Base-by-base conservation (phyloP, 2,797 vertebrate species). In the Coreius guichenoti region DNA sequence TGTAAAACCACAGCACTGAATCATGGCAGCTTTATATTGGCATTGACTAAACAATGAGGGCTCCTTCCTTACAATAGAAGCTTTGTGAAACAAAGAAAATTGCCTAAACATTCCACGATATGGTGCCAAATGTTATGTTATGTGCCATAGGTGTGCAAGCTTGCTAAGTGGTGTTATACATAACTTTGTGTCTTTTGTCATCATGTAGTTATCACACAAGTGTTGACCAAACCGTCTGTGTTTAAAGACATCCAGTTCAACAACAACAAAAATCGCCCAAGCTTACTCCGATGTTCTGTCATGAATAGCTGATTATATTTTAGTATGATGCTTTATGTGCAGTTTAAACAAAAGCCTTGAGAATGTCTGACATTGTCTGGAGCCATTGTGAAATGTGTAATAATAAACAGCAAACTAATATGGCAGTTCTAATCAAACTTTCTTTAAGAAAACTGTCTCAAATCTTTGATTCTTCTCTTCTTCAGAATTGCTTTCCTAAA, bases 321-420 rank as follows among this genome's bases (percentile, higher is more conserved):
- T 92, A 90, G 90, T 93, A 58, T 70, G 93, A 93, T 87, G 91
- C 88, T 92, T 93, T 93, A 87, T 89, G 88, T 91, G 92, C 91
- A 91, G 94, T 92, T 92, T 91, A 93, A 93, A 90, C 92, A 93
- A 89, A 86, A 90, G 92, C 93, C 93, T 95, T 93, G 94, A 94
- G 91, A 93, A 93, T 93, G 92, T 94, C 94, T 93, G 90, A 90
- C 87, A 81, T 87, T 86, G 89, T 91, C 86, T 91, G 67, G 87
- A 90, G 70, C 92, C 90, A 89, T 84, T 87, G 81, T 94, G 94
- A 94, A 95, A 94, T 93, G 93, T 95, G 94, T 91, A 94, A 70
- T 76, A 90, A 95, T 95, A 95, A 96, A 95, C 89, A 89, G 21
- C 61, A 69, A 86, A 77, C 56, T 58, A 58, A 82, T 72, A 75